phyloP scores from a whole-genome alignment of 2,797 vertebrate genomes.

The Miichthys miiuy region DNA sequence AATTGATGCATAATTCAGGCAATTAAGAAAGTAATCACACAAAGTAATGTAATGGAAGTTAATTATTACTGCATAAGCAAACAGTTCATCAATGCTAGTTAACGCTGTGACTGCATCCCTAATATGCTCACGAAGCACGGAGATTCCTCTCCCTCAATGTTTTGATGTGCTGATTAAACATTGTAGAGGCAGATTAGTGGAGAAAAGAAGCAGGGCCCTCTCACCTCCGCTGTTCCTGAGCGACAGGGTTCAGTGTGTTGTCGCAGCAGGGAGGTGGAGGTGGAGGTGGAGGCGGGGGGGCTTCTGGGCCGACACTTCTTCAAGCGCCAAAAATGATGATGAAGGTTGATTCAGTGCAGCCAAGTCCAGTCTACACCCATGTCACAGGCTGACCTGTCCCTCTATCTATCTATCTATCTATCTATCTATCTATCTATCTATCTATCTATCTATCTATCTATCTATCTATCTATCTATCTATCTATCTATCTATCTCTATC shows the following conservation, averaged over 20 bases:
- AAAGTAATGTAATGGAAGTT: conserved; percentile 99
- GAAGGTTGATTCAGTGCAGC: conserved; percentile 46
- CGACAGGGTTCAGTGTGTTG: conserved; percentile 62
- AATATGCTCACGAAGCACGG: conserved; percentile 97
- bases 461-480: conserved; percentile 44
- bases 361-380: conserved; percentile 30
- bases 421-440: conserved; percentile 41
- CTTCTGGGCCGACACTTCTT: conserved; percentile 1
- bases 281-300: neutral
- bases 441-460: conserved; percentile 52
- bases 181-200: conserved; percentile 84
- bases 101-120: conserved; percentile 98
- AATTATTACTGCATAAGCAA: conserved; percentile 99
- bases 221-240: conserved; percentile 69
- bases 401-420: conserved; percentile 32
- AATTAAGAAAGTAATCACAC: conserved; percentile 99
- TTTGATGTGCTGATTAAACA: conserved; percentile 89
- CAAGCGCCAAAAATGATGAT: conserved; percentile 46
- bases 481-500: conserved; percentile 16
- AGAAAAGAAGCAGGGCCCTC: conserved; percentile 66
- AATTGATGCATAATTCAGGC: conserved; percentile 99
- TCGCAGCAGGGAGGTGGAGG: neutral
- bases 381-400: conserved; percentile 32
- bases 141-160: conserved; percentile 94
- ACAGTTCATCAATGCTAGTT: conserved; percentile 99